Percentiles rank a stretch among this genome's conserved stretches.
phyloP scores from a whole-genome alignment of 2,888 invertebrate genomes.

The Ophonus ardosiacus region DNA sequence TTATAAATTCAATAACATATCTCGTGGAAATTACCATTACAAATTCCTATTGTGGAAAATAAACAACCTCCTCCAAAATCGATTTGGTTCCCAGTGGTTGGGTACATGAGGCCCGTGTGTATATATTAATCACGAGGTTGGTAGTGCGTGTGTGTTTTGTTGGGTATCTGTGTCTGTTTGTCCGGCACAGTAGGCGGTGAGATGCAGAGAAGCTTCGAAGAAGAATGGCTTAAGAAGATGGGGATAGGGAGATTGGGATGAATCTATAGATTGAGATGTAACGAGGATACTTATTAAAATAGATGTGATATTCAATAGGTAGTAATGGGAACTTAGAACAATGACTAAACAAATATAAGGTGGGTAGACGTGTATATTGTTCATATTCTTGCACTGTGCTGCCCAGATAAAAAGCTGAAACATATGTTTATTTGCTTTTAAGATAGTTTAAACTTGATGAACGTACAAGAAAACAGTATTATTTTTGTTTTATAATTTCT shows the following conservation, averaged over 20 bases:
- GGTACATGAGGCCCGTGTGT: neutral
- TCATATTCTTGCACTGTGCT: too few relatives aligned
- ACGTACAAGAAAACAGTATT: too few relatives aligned
- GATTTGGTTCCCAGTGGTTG: constrained; percentile 40
- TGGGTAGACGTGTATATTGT: too few relatives aligned
- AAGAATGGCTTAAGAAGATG: neutral
- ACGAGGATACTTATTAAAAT: too few relatives aligned
- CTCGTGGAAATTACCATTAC: neutral
- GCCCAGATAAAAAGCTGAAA: too few relatives aligned
- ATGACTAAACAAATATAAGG: too few relatives aligned
- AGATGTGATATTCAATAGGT: too few relatives aligned
- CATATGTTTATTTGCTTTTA: too few relatives aligned
- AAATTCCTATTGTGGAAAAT: neutral
- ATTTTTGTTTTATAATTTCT: too few relatives aligned
- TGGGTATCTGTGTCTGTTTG: constrained; percentile 16
- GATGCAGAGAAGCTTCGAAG: neutral
- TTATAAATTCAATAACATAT: neutral
- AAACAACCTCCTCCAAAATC: constrained; percentile 22
- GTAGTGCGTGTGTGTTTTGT: constrained; percentile 58
- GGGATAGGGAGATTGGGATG: neutral
- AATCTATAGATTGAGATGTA: neutral
- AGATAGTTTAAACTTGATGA: too few relatives aligned
- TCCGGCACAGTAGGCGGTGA: constrained; percentile 52
- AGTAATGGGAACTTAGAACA: too few relatives aligned
- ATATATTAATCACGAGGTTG: constrained; percentile 55